These are phyloP conservation scores for Megaceryle maxima DNA, from an alignment of 2,113 vertebrate species.

Conservation along the genomic window DNA sequence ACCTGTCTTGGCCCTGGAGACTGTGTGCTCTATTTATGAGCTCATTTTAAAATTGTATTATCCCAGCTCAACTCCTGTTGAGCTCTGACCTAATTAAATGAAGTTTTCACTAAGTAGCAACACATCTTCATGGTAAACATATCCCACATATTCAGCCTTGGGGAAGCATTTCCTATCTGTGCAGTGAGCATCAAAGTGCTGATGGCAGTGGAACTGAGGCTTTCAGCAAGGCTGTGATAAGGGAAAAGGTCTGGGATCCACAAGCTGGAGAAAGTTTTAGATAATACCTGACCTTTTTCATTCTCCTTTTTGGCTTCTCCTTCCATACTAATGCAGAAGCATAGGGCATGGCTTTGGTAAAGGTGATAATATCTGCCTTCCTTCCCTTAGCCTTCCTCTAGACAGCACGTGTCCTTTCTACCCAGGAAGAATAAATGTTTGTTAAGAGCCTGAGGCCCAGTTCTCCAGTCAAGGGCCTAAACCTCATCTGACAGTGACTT, in stretches of 20 bases:
- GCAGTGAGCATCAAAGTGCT: neutral
- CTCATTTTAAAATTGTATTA: neutral
- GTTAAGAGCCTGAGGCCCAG: neutral
- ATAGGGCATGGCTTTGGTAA: neutral
- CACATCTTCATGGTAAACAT: neutral
- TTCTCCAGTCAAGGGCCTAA: neutral
- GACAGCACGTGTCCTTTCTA: neutral
- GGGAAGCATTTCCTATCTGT: neutral
- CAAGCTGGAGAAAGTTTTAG: neutral
- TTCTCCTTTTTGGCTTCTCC: neutral
- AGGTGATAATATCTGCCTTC: neutral
- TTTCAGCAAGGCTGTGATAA: neutral
- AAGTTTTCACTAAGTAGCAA: neutral
- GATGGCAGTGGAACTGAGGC: neutral
- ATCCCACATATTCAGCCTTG: neutral
- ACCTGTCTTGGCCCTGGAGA: neutral
- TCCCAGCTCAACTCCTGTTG: neutral
- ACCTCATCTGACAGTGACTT: neutral
- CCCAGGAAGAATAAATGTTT: neutral
- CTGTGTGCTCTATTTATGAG: neutral
- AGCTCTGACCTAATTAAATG: constrained; percentile 3
- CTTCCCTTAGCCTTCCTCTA: neutral
- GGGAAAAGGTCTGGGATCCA: neutral
- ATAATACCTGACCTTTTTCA: neutral
- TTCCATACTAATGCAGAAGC: neutral